Evolutionary conservation across 2,888 invertebrate species (phyloP).

Genomic region (Pyralis farinalis): DNA sequence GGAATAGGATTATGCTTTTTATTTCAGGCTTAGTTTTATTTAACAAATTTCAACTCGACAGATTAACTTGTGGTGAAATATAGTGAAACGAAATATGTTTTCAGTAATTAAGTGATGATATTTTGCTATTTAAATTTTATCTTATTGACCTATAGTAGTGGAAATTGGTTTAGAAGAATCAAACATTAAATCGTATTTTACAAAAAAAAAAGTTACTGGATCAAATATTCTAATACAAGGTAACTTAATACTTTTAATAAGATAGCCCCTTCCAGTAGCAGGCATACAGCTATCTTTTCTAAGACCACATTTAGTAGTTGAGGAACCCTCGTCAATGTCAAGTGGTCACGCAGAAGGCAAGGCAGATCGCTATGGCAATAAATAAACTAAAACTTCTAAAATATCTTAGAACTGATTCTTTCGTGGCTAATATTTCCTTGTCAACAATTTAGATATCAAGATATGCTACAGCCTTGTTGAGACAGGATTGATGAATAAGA

Average conservation of each 20-base stretch:
- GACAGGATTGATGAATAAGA: not conserved
- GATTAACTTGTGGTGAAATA: too few relatives aligned
- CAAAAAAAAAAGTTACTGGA: too few relatives aligned
- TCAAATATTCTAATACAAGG: too few relatives aligned
- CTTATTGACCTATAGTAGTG: too few relatives aligned
- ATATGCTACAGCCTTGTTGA: not conserved
- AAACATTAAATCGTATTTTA: too few relatives aligned
- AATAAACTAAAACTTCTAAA: slow-evolving; percentile 6
- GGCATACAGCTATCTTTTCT: not conserved
- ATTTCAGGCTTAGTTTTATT: too few relatives aligned
- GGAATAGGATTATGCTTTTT: too few relatives aligned
- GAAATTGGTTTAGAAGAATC: too few relatives aligned
- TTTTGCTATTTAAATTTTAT: too few relatives aligned
- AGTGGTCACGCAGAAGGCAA: not conserved
- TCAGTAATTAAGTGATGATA: too few relatives aligned
- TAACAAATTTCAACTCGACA: too few relatives aligned
- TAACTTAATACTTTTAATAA: not conserved
- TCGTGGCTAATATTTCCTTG: not conserved
- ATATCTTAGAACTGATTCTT: slow-evolving; percentile 1
- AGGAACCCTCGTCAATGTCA: slow-evolving; percentile 11
- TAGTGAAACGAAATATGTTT: too few relatives aligned
- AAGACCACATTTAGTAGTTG: slow-evolving; percentile 3
- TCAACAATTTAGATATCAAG: not conserved
- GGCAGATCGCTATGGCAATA: slow-evolving; percentile 8
- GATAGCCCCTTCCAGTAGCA: not conserved